Base-by-base conservation (phyloP, 2,113 vertebrate species). In the Anser brachyrhynchus region DNA sequence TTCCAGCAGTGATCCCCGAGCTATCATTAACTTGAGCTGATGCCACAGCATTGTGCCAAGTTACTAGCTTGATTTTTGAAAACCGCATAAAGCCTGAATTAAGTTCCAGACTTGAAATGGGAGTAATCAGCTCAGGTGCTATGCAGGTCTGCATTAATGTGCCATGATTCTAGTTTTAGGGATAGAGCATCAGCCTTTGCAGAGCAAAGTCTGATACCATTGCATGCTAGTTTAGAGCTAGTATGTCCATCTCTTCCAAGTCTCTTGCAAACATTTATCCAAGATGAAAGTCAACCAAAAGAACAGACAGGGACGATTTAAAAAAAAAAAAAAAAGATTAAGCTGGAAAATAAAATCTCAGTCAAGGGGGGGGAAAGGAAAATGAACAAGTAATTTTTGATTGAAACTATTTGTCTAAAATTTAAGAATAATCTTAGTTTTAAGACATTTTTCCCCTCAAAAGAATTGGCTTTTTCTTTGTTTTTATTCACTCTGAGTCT, bases 141-240 rank as follows among this genome's bases (percentile, higher is more conserved):
- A 20, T 35, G 39, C 23, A 88, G 31, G 10, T 81, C 39, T 25
- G 4, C 39, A 26, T 26, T 28, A 29, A 25, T 5, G 8, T 51
- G 21, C 12, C 7, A 3, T 43, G 11, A 57, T 52, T 84, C 19
- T 5, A 1, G 9, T 26, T 26, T 39, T 37, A 69, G 41, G 46
- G 21, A 8, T 1, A 59, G 29, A 69, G 4, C 20, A 49, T 17
- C 2, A 2, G 5, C 17, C 28, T 81, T 55, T 69, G 46, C 26
- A 51, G 71, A 44, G 22, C 9, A 21, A 49, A 21, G 20, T 49
- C 46, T 49, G 46, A 6, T 9, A 21, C 3, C 1, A 0, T 8
- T 23, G 21, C 21, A 10, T 66, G 12, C 16, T 65, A n/a, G 25
- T 73, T 62, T n/a, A 37, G 49, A 73, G 58, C 26, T 66, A n/a